phyloP scores from a whole-genome alignment of 2,888 invertebrate genomes.

The Mechanitis mazaeus region DNA sequence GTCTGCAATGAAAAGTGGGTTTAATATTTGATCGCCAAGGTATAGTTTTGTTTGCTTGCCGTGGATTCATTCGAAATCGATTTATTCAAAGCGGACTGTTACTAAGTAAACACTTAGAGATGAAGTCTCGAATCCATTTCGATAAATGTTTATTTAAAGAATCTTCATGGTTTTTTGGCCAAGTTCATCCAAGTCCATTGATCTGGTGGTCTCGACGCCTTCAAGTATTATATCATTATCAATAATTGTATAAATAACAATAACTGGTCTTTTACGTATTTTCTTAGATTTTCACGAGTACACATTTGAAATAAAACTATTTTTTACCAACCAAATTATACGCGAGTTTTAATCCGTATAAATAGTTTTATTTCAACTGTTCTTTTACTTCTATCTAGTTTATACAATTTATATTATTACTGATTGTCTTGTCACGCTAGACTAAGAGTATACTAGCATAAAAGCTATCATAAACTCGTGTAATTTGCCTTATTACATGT shows the following conservation, averaged over 20 bases:
- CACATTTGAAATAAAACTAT: too few relatives aligned
- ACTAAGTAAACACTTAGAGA: slow-evolving; percentile 70
- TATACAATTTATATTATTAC: neutral
- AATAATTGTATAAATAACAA: slow-evolving; percentile 40
- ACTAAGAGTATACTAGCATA: neutral
- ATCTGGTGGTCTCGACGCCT: slow-evolving; percentile 51
- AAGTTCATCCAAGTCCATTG: slow-evolving; percentile 57
- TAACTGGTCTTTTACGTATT: slow-evolving; percentile 41
- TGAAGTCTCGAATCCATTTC: slow-evolving; percentile 65
- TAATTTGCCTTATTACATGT: neutral
- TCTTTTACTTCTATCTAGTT: neutral
- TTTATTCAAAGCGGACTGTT: slow-evolving; percentile 68
- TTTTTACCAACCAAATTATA: too few relatives aligned
- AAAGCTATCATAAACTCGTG: neutral
- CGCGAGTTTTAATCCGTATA: too few relatives aligned
- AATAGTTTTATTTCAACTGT: slow-evolving; percentile 6
- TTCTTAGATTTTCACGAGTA: too few relatives aligned
- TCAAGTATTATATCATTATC: slow-evolving; percentile 52
- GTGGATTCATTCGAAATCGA: slow-evolving; percentile 52
- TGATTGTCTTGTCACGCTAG: neutral
- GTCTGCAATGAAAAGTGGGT: slow-evolving; percentile 17
- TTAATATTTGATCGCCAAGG: slow-evolving; percentile 31
- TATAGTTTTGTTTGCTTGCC: slow-evolving; percentile 32
- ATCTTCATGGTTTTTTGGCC: slow-evolving; percentile 63
- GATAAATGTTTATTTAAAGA: slow-evolving; percentile 66